These are phyloP conservation scores for Drosophila teissieri DNA, from an alignment of 1,140 invertebrate genomes.

Conservation along the genomic window DNA sequence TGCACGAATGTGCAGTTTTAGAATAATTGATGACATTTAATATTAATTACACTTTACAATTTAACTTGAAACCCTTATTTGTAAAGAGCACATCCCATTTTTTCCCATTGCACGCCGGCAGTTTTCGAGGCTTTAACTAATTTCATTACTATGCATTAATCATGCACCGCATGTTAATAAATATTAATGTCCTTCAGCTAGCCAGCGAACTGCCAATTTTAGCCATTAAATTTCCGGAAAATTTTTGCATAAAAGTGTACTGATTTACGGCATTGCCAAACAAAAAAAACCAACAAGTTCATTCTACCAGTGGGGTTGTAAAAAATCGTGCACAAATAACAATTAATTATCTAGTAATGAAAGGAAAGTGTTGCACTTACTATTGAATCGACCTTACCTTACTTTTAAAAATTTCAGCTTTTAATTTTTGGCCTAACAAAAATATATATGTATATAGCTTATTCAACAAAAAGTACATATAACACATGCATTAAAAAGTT, in stretches of 20 bases:
- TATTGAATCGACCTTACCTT: neutral
- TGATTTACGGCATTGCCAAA: conserved; percentile 57
- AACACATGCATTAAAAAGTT: neutral
- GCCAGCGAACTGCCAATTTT: conserved; percentile 68
- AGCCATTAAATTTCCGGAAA: conserved; percentile 74
- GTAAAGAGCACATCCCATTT: conserved; percentile 21
- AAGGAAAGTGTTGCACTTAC: neutral
- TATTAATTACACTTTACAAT: conserved; percentile 70
- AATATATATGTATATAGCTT: neutral
- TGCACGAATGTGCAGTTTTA: conserved; percentile 52
- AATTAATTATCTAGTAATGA: conserved; percentile 76
- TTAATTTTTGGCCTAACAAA: conserved; percentile 18
- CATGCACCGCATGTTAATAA: conserved; percentile 78
- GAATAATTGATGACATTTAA: conserved; percentile 78
- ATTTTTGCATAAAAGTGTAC: conserved; percentile 71
- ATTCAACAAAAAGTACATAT: neutral
- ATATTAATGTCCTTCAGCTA: conserved; percentile 69
- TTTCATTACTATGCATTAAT: conserved; percentile 76
- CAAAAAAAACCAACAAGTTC: conserved; percentile 55
- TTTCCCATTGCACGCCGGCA: conserved; percentile 14
- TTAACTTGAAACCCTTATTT: conserved; percentile 66
- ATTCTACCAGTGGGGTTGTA: conserved; percentile 51
- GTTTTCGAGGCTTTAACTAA: conserved; percentile 57
- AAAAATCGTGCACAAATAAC: conserved; percentile 50
- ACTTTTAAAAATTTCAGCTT: too few relatives aligned